phyloP scores from a whole-genome alignment of 1,140 invertebrate genomes.

The Lepidotrigona ventralis region DNA sequence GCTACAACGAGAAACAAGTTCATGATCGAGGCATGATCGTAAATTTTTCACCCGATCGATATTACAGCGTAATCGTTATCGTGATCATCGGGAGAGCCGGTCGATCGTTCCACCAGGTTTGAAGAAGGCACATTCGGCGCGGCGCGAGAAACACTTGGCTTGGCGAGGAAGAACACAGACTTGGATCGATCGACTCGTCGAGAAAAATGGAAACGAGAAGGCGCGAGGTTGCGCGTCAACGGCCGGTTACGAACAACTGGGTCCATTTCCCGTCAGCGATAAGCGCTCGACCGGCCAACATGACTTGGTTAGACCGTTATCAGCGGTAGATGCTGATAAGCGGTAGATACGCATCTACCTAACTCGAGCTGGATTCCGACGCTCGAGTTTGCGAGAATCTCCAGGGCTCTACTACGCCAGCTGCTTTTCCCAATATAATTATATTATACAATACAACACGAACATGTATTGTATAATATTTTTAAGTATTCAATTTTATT shows the following conservation, averaged over 20 bases:
- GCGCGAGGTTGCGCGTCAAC: conserved; percentile 33
- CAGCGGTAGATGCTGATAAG: conserved; percentile 65
- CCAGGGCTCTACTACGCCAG: neutral
- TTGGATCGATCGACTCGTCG: neutral
- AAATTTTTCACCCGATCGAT: neutral
- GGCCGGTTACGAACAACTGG: conserved; percentile 51
- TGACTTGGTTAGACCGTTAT: conserved; percentile 61
- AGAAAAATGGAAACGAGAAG: neutral
- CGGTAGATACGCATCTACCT: conserved; percentile 49
- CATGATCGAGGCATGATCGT: too few species aligned
- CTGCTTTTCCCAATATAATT: too few species aligned
- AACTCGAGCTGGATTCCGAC: conserved; percentile 13
- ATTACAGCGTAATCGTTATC: neutral
- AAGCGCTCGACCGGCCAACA: conserved; percentile 51
- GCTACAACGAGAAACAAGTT: neutral
- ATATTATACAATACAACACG: too few species aligned
- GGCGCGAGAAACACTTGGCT: neutral
- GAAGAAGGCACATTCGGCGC: too few species aligned
- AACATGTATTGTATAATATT: too few species aligned
- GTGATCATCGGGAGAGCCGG: neutral
- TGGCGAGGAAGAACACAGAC: neutral
- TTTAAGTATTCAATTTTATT: too few species aligned
- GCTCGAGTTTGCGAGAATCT: conserved; percentile 18
- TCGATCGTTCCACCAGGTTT: neutral
- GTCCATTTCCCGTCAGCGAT: conserved; percentile 59